phyloP scores from a whole-genome alignment of 2,888 invertebrate genomes.

The Nomada ferruginata region DNA sequence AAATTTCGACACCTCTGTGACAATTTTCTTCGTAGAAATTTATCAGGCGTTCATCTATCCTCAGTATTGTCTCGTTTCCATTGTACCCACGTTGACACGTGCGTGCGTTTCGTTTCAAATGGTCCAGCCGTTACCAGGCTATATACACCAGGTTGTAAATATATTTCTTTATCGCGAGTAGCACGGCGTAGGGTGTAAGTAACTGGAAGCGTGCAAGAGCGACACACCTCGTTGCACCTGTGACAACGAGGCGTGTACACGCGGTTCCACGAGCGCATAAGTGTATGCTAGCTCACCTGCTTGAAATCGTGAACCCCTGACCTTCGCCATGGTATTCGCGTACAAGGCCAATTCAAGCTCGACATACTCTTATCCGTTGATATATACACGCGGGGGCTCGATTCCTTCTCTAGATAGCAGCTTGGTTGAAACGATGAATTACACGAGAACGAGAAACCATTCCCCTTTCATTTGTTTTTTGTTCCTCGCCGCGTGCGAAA shows the following conservation, averaged over 20 bases:
- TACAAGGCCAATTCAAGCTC: conserved; percentile 68
- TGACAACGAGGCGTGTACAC: conserved; percentile 56
- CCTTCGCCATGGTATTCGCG: conserved; percentile 78
- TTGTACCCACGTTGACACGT: neutral
- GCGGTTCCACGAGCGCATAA: conserved; percentile 43
- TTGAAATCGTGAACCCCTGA: conserved; percentile 75
- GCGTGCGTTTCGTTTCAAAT: too few relatives aligned
- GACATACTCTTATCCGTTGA: conserved; percentile 49
- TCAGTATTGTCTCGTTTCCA: too few relatives aligned
- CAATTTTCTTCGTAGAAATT: too few relatives aligned
- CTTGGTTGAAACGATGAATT: neutral
- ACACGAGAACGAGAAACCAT: neutral
- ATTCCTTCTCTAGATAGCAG: conserved; percentile 26
- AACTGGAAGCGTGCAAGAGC: conserved; percentile 37
- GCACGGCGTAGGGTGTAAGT: neutral
- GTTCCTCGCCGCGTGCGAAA: neutral
- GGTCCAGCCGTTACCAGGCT: too few relatives aligned
- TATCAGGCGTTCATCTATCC: too few relatives aligned
- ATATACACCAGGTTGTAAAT: conserved; percentile 12
- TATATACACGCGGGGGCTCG: conserved; percentile 21
- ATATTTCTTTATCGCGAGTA: conserved; percentile 19
- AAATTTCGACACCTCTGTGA: too few relatives aligned
- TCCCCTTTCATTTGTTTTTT: neutral
- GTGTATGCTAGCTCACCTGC: conserved; percentile 59
- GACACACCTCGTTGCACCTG: conserved; percentile 67